A percentile compares a stretch with the other conserved stretches of the same genome.
Conservation (phyloP, 2,797 vertebrate genomes). For the Thamnophis elegans region DNA sequence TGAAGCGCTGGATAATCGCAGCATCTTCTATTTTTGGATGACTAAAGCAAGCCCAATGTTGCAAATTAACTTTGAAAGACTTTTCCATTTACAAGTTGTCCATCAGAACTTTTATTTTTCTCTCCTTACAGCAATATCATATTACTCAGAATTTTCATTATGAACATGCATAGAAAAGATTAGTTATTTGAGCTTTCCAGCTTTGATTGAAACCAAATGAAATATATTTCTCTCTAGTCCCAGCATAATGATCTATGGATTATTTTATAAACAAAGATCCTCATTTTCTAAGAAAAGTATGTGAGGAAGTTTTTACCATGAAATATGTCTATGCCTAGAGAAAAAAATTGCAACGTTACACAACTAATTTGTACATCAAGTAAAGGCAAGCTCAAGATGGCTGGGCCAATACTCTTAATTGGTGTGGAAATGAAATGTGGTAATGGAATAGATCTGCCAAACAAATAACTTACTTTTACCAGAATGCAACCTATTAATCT, state of each 20-base stretch:
- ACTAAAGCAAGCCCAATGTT: background rate
- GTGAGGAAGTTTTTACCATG: background rate
- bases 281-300: background rate
- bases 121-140: background rate
- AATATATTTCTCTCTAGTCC: background rate
- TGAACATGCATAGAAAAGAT: background rate
- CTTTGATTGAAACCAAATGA: background rate
- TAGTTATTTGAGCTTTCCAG: background rate
- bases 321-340: background rate
- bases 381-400: background rate
- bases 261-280: background rate
- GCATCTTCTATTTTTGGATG: background rate
- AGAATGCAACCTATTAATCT: background rate
- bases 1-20: background rate
- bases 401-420: background rate
- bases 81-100: background rate
- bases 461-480: background rate
- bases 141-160: background rate
- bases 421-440: background rate
- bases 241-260: background rate
- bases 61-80: background rate
- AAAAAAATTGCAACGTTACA: background rate
- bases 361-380: background rate
- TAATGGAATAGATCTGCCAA: background rate
- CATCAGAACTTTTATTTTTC: background rate